Conservation (phyloP, 1,140 invertebrate genomes). For the Drosophila prosaltans region DNA sequence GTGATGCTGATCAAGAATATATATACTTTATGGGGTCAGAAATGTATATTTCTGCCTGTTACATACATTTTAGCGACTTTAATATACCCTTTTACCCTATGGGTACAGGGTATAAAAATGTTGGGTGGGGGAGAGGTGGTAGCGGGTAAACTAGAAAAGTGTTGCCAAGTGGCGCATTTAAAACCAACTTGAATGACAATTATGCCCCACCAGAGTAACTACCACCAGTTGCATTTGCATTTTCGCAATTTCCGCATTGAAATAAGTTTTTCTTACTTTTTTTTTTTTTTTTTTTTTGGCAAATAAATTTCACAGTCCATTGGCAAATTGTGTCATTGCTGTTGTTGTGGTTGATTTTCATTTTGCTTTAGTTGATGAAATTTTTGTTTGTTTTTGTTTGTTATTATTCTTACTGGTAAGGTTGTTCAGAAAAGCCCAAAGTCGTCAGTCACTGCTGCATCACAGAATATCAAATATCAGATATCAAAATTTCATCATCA, state of each 20-base stretch:
- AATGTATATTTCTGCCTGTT: no score
- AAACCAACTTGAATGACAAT: conserved; percentile 72
- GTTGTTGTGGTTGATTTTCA: conserved; percentile 38
- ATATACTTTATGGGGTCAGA: no score
- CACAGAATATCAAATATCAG: neutral
- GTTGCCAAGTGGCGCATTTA: conserved; percentile 67
- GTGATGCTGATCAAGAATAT: no score
- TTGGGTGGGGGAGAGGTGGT: neutral
- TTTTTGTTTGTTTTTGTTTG: neutral
- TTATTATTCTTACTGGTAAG: no score
- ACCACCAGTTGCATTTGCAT: neutral
- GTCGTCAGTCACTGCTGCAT: neutral
- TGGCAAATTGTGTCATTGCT: conserved; percentile 28
- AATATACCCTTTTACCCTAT: no score
- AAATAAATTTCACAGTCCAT: conserved; percentile 58
- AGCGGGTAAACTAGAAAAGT: conserved; percentile 31
- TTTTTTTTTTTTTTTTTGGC: conserved; percentile 24
- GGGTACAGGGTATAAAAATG: no score
- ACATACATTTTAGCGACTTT: no score
- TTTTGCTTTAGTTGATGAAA: conserved; percentile 25
- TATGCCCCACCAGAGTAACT: conserved; percentile 42
- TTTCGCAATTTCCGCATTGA: neutral
- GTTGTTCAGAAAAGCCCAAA: neutral
- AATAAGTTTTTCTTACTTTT: neutral
- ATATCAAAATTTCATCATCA: conserved; percentile 6